These are phyloP conservation scores for Euborellia annulipes DNA, from an alignment of 1,140 invertebrate species.

Conservation along the genomic window DNA sequence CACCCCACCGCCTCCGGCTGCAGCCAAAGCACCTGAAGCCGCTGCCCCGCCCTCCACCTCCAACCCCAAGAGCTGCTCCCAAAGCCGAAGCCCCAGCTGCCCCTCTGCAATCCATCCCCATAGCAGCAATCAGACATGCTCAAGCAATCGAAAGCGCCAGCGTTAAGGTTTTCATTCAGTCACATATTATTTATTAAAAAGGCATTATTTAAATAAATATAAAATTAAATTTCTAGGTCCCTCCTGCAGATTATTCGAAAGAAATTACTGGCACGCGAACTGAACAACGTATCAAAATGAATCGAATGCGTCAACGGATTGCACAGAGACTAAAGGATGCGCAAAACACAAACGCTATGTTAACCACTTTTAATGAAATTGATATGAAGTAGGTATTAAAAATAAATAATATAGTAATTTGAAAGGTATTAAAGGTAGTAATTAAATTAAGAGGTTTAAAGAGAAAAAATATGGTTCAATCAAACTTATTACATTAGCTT, in stretches of 20 bases:
- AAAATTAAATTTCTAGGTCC: too few relatives aligned
- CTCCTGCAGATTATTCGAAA: constrained; percentile 65
- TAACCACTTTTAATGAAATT: constrained; percentile 99
- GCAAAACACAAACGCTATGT: constrained; percentile 96
- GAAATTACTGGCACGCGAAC: constrained; percentile 78
- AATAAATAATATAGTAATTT: too few relatives aligned
- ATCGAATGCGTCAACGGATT: constrained; percentile 89
- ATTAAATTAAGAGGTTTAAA: too few relatives aligned
- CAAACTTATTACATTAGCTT: too few relatives aligned
- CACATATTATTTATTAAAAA: too few relatives aligned
- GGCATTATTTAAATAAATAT: too few relatives aligned
- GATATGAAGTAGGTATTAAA: constrained; percentile 74
- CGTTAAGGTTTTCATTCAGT: too few relatives aligned
- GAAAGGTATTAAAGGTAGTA: too few relatives aligned
- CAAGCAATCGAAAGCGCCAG: constrained; percentile 36
- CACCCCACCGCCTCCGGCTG: constrained; percentile 21
- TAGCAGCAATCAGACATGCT: constrained; percentile 60
- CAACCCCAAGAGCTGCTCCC: constrained; percentile 26
- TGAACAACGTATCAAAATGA: constrained; percentile 96
- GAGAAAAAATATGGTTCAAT: too few relatives aligned
- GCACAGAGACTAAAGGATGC: constrained; percentile 94
- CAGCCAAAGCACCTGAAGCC: too few relatives aligned
- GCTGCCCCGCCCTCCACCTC: constrained; percentile 25
- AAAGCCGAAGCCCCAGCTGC: constrained; percentile 33
- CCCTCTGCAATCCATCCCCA: constrained; percentile 54